Percentiles rank a stretch among this genome's conserved stretches.
Evolutionary conservation across 2,113 vertebrate genomes (phyloP).

Genomic region (Saccopteryx bilineata): DNA sequence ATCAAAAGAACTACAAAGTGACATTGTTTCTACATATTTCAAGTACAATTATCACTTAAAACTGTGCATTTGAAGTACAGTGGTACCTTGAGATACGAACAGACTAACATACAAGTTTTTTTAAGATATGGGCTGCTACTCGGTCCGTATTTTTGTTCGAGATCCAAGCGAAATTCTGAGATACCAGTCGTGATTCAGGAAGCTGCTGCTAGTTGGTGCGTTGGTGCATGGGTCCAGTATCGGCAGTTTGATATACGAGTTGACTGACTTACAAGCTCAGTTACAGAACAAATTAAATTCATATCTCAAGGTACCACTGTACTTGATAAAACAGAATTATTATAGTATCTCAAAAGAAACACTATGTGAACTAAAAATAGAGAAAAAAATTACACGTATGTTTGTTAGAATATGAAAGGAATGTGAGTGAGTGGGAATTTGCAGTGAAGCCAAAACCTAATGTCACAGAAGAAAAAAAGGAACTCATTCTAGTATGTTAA

Average conservation of each 20-base stretch:
- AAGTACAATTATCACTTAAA: neutral
- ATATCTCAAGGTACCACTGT: too few relatives aligned
- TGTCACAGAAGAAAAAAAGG: neutral
- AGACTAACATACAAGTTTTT: too few relatives aligned
- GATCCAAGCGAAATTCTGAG: too few relatives aligned
- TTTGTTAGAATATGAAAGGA: constrained; percentile 44
- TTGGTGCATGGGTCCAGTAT: too few relatives aligned
- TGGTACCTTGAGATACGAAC: too few relatives aligned
- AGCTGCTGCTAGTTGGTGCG: too few relatives aligned
- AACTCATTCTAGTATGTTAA: neutral
- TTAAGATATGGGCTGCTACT: too few relatives aligned
- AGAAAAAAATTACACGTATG: neutral
- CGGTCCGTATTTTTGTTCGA: too few relatives aligned
- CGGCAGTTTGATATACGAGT: too few relatives aligned
- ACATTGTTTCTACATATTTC: neutral
- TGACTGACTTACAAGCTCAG: too few relatives aligned
- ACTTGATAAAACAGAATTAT: neutral
- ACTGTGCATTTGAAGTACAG: neutral
- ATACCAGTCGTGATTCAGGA: too few relatives aligned
- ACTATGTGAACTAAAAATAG: constrained; percentile 2
- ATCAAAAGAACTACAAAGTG: neutral
- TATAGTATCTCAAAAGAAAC: neutral
- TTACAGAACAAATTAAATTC: too few relatives aligned
- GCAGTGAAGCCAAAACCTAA: constrained; percentile 16
- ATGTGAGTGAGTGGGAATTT: neutral